Base-by-base conservation (phyloP, 2,888 invertebrate species). In the Drosophila mercatorum region DNA sequence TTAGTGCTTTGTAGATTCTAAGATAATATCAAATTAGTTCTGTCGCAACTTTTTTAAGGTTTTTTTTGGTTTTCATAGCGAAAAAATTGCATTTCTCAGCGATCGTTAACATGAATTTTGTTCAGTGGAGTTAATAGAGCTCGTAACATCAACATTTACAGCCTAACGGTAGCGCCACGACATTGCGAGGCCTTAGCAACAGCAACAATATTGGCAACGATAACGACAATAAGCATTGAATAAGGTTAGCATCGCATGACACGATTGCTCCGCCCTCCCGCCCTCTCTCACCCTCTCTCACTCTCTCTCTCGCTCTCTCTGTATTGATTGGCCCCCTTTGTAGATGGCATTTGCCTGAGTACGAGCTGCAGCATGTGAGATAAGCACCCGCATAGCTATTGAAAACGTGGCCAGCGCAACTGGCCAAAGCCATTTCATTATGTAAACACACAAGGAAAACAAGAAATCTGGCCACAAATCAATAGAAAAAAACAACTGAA, bases 391-490 rank as follows among this genome's bases (percentile, higher is more conserved):
- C 84, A 87, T 83, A 83, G 68, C 26, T 22, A 41, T 68, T 57
- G 53, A 40, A 60, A 65, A 72, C 46, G 83, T 63, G 60, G 63
- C 71, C 67, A 65, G 62, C 67, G 22, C 63, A 69, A 67, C 68
- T 72, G 78, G 65, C 68, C 67, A 68, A 34, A 58, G 63, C 89
- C 89, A 86, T 78, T 86, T 83, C 83, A 81, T 85, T 85, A 85
- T 85, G 75, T 85, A 85, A 85, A 89, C 88, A 67, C 22, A 34
- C 84, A 89, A 89, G 89, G 85, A 83, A 87, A 84, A 88, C 84
- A 83, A 84, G 81, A 84, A 84, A 89, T 87, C 80, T 89, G 83
- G 88, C 88, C 41, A 87, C 89, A 88, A 85, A 85, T 85, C 85
- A 87, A 89, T 85, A 84, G 85, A 80, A 86, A n/a, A 12, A 79